A percentile compares a stretch with the other conserved stretches of the same genome.
These are phyloP conservation scores for Rhinophrynus dorsalis DNA, from an alignment of 2,797 vertebrate species.

Conservation along the genomic window DNA sequence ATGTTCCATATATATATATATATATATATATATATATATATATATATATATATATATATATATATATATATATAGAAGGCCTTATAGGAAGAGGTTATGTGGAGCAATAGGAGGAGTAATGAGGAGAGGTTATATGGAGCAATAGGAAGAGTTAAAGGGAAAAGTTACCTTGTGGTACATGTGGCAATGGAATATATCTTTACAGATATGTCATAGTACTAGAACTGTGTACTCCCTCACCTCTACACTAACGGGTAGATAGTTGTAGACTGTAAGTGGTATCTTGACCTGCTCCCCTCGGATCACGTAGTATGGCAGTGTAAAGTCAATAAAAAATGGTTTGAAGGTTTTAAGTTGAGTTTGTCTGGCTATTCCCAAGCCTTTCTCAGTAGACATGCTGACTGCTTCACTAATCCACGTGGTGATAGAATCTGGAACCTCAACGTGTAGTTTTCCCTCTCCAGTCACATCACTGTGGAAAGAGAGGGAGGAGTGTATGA, in stretches of 20 bases:
- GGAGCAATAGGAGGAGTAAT: no score
- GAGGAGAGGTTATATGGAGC: no score
- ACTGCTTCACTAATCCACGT: slow-evolving; percentile 86
- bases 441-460: slow-evolving; percentile 76
- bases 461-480: slow-evolving; percentile 67
- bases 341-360: slow-evolving; percentile 83
- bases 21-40: no score
- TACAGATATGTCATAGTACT: not conserved
- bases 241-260: slow-evolving; percentile 80
- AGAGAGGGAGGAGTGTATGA: no score
- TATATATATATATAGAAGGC: no score
- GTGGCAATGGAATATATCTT: no score
- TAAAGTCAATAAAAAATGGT: slow-evolving; percentile 90
- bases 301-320: slow-evolving; percentile 80
- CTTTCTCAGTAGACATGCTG: slow-evolving; percentile 75
- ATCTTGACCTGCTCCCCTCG: slow-evolving; percentile 91
- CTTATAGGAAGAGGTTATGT: no score
- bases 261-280: slow-evolving; percentile 86
- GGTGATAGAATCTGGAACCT: slow-evolving; percentile 88
- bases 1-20: no score
- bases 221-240: slow-evolving; percentile 61
- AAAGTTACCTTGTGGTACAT: no score
- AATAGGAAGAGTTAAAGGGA: no score
- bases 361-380: slow-evolving; percentile 77
- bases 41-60: no score